These are phyloP conservation scores for Lepidocolaptes lacrymiger DNA, from an alignment of 2,797 vertebrate genomes.

Conservation along the genomic window DNA sequence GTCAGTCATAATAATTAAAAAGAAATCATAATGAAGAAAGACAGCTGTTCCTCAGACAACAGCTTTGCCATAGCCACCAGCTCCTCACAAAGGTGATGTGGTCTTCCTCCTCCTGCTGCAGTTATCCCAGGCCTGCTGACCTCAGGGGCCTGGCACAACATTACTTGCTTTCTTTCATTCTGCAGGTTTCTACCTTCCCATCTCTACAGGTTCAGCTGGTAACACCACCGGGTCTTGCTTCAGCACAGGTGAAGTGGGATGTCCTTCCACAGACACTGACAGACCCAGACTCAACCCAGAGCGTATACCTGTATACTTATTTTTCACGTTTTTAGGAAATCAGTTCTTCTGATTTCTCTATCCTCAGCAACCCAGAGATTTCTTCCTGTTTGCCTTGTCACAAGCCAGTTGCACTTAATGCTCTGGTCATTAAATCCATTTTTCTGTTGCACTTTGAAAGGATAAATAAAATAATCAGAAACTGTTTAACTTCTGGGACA, in stretches of 20 bases:
- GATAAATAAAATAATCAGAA: not conserved
- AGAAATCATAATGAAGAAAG: not conserved
- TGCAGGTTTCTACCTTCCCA: not conserved
- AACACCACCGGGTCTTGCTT: not conserved
- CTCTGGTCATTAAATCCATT: not conserved
- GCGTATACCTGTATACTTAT: fast-evolving
- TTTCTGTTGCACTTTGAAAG: not conserved
- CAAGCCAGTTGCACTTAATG: not conserved
- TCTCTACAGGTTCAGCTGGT: not conserved
- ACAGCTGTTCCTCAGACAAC: not conserved
- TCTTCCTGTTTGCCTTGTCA: not conserved
- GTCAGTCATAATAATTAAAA: fast-evolving
- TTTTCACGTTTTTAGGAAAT: not conserved
- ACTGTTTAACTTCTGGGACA: not conserved
- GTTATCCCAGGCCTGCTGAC: not conserved
- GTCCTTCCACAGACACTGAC: not conserved
- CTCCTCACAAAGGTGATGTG: not conserved
- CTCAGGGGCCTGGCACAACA: not conserved
- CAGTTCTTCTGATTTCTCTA: not conserved
- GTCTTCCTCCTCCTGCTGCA: fast-evolving
- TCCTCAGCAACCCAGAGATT: not conserved
- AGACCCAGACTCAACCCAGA: not conserved
- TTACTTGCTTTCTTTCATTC: not conserved
- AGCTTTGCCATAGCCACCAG: not conserved
- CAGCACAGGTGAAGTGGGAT: not conserved